Base-by-base conservation (phyloP, 2,113 vertebrate species). In the Sander vitreus region DNA sequence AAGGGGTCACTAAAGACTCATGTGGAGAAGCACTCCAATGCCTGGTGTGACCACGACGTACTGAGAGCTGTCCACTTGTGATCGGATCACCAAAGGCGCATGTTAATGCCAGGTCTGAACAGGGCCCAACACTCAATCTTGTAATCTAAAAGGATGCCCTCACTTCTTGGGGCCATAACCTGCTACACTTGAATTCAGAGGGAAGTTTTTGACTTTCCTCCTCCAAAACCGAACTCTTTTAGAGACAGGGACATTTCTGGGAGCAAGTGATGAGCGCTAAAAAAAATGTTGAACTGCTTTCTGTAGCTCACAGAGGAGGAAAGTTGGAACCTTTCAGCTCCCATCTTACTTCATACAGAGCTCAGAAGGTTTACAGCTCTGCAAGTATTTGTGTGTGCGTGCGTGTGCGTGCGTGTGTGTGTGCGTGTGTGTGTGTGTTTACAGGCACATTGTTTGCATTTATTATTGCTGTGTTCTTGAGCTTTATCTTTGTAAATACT, bases 131-230 rank as follows among this genome's bases (percentile, higher is more conserved):
- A 23, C 30, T 10, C 21, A 6, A 6, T 48, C 39, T 57, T 64
- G 65, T 65, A 8, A 48, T 23, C 55, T n/a, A 66, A 73, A 79
- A 59, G 58, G 67, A 76, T 14, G 67, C 68, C 63, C 80, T 73
- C 57, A 45, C 76, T 62, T 70, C 30, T 69, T 77, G 43, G 21
- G 39, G 54, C 83, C 78, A 70, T 18, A 79, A 88, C 93, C 90
- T 92, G 93, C 86, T 81, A 90, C 91, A 93, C 93, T 93, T 94
- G 93, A 93, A 93, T 87, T 73, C 55, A 77, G 88, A 83, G 83
- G 75, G 54, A 80, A 67, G 54, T 27, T n/a, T 85, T 58, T 39
- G 5, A 53, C 62, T 88, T 71, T 62, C 73, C 66, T 86, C 74
- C 90, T 86, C 84, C 39, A 18, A 78, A 81, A 51, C 80, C 68